Evolutionary conservation across 2,113 vertebrate species (phyloP).

Genomic region (Vireo altiloquus): DNA sequence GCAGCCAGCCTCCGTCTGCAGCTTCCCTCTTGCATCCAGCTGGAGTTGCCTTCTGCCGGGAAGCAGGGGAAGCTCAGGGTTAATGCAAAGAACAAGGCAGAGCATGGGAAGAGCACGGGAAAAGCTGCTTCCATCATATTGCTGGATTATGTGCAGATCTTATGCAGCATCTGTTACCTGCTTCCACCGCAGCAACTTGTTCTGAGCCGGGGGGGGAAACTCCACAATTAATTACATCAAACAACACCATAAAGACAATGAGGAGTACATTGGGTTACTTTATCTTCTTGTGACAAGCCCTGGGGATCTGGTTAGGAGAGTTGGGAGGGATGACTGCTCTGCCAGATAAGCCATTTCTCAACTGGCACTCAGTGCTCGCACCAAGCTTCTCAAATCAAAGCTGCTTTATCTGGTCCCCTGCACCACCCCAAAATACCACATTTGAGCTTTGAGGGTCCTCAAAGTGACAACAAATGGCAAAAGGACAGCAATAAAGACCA

Average conservation of each 20-base stretch:
- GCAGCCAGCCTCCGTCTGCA: not conserved
- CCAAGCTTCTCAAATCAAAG: not conserved
- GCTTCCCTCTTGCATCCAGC: not conserved
- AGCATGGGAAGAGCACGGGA: not conserved
- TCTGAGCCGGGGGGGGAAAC: not conserved
- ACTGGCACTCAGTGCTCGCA: not conserved
- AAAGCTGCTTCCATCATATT: not conserved
- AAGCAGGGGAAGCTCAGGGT: not conserved
- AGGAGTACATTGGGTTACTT: slow-evolving; percentile 29
- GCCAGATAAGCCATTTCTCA: not conserved
- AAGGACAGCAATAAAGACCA: slow-evolving; percentile 10
- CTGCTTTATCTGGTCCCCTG: not conserved
- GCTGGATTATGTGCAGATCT: not conserved
- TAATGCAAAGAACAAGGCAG: not conserved
- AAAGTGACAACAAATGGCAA: not conserved
- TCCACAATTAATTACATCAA: slow-evolving; percentile 41
- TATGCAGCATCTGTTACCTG: not conserved
- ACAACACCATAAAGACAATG: not conserved
- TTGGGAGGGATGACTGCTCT: not conserved
- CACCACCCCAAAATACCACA: not conserved
- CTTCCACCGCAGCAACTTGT: not conserved
- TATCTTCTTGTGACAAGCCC: slow-evolving; percentile 13
- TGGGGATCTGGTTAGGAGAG: not conserved
- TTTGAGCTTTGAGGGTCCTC: not conserved
- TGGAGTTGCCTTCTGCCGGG: not conserved